Percentiles rank a stretch among this genome's conserved stretches.
Evolutionary conservation across 2,888 invertebrate genomes (phyloP).

Genomic region (Cantharis rustica): DNA sequence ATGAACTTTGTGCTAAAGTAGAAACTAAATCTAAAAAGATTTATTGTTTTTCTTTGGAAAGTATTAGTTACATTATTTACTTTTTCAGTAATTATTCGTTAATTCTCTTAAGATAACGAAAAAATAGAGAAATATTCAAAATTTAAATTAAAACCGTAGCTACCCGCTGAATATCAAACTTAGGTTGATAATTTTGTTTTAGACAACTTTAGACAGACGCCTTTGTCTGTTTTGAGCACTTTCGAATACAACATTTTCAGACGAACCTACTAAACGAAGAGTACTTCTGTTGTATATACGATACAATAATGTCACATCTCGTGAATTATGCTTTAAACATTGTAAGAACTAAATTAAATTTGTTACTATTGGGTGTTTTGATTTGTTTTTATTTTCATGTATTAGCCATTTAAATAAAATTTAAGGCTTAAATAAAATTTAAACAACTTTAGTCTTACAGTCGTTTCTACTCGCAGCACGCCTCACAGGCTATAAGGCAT

Average conservation of each 20-base stretch:
- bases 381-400: not conserved
- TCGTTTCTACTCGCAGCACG: not conserved
- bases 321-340: not conserved
- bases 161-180: not conserved
- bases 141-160: not conserved
- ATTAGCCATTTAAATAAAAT: not conserved
- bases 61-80: not conserved
- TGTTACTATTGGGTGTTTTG: not conserved
- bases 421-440: not conserved
- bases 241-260: not conserved
- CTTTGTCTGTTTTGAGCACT: not conserved
- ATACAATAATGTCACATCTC: not conserved
- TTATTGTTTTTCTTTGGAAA: not conserved
- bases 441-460: not conserved
- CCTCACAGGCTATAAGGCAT: not conserved
- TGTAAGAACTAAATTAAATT: not conserved
- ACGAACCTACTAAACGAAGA: not conserved
- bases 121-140: not conserved
- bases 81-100: not conserved
- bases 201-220: not conserved
- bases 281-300: no score
- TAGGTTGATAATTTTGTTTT: not conserved
- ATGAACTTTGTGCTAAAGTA: not conserved
- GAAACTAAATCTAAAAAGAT: not conserved
- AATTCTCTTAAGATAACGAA: not conserved